Conservation (phyloP, 2,888 invertebrate genomes). For the Spialia ferax region DNA sequence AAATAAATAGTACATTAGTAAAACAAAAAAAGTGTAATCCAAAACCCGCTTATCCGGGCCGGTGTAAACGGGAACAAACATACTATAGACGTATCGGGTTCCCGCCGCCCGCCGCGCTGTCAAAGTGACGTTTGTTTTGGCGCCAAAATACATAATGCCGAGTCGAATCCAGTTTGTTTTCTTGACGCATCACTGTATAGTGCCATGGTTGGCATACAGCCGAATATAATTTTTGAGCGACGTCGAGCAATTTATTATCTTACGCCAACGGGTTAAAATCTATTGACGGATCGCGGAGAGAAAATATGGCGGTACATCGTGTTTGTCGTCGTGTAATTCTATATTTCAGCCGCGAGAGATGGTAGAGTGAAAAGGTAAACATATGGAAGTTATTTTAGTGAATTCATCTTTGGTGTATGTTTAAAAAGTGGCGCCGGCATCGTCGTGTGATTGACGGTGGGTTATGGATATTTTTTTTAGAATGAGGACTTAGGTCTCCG, state of each 20-base stretch:
- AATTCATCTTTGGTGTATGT: constrained; percentile 79
- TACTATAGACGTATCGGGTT: constrained; percentile 78
- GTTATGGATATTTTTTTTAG: constrained; percentile 67
- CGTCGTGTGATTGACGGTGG: constrained; percentile 72
- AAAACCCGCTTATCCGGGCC: constrained; percentile 81
- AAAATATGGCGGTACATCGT: constrained; percentile 45
- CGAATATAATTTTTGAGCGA: constrained; percentile 44
- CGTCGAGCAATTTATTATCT: constrained; percentile 39
- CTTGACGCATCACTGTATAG: constrained; percentile 77
- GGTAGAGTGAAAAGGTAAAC: constrained; percentile 85
- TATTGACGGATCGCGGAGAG: constrained; percentile 37
- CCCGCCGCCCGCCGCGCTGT: constrained; percentile 85
- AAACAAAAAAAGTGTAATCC: constrained; percentile 69
- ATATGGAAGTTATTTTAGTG: constrained; percentile 81
- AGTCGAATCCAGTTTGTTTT: constrained; percentile 83
- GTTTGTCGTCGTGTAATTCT: constrained; percentile 79
- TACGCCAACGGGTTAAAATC: constrained; percentile 50
- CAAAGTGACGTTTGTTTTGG: constrained; percentile 86
- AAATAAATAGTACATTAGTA: constrained; percentile 58
- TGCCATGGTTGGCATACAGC: constrained; percentile 53
- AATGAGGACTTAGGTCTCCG: constrained; percentile 44
- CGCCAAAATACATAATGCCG: constrained; percentile 86
- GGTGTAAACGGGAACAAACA: constrained; percentile 80
- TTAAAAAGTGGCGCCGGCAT: constrained; percentile 80
- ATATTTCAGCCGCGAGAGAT: constrained; percentile 82